Base-by-base conservation (phyloP, 2,888 invertebrate species). In the Synergus japonicus region DNA sequence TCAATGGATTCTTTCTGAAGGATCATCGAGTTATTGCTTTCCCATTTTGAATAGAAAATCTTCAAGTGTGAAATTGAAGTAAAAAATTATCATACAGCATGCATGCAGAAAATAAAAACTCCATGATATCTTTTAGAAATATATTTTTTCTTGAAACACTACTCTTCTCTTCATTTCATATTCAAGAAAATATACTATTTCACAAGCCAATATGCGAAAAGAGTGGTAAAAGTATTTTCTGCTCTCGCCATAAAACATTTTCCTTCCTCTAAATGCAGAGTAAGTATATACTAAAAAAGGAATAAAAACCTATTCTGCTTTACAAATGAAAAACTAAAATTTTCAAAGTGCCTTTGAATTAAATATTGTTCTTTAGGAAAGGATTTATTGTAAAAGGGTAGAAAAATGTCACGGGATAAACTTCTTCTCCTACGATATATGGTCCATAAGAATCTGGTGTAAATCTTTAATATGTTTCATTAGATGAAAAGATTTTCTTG, bases 41-140 rank as follows among this genome's bases (percentile, higher is more conserved):
- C 29, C 69, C 46, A 15, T 37, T 15, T 4, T 69, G 69, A 69
- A 69, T 49, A 15, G 69, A 49, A 69, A 49, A 69, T 69, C 7
- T 49, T 69, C 15, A 46, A 29, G 2, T 69, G 29, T 69, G 15
- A 69, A 69, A 46, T 69, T 29, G 29, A 49, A 69, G 4, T 4
- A 15, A 49, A 2, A 10, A 49, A 49, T 49, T 5, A 49, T 49
- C 15, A 49, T 5, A 49, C 2, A 49, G 1, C 13, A 49, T 49
- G 4, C 49, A 49, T 15, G 15, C 49, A 7, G 49, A 5, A 15
- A 49, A 49, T 49, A 15, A 49, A 15, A 49, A 15, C 13, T 5
- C 4, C 29, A 3, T n/a, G n/a, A n/a, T 29, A 13, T 49, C 5
- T 7, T 13, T 49, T 5, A 15, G 5, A 49, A 49, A 44, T 5